phyloP scores from a whole-genome alignment of 2,113 vertebrate species.

The Mirza zaza region DNA sequence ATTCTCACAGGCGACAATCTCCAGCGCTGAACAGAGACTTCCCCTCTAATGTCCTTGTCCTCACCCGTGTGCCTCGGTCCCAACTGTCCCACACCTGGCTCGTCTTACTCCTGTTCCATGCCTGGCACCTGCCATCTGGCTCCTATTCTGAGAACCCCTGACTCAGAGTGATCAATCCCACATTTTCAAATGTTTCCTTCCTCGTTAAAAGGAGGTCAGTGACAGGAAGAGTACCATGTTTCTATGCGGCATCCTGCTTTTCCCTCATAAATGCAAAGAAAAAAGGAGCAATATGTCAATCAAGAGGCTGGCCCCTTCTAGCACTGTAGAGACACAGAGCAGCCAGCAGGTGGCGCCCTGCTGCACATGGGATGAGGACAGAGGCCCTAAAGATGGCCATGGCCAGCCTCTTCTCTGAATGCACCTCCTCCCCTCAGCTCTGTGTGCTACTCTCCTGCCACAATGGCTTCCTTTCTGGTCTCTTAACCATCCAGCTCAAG shows the following conservation, averaged over 20 bases:
- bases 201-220: too few relatives aligned
- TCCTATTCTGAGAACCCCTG: neutral
- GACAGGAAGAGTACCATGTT: neutral
- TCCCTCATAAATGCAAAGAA: neutral
- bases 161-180: neutral
- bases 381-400: neutral
- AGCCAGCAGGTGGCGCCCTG: neutral
- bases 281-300: rapidly evolving
- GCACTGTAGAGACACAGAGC: rapidly evolving
- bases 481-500: rapidly evolving
- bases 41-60: rapidly evolving
- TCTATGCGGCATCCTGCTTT: neutral
- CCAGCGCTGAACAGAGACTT: rapidly evolving
- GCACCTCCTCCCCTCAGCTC: neutral
- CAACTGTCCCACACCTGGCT: neutral
- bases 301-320: neutral
- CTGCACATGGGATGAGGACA: rapidly evolving
- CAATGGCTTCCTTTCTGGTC: rapidly evolving
- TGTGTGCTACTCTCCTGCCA: rapidly evolving
- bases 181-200: neutral
- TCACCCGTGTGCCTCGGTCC: neutral
- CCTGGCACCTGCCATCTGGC: too few relatives aligned
- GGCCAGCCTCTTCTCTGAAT: rapidly evolving
- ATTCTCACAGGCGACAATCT: neutral
- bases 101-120: rapidly evolving